phyloP scores from a whole-genome alignment of 92 coral and sea anemone genomes.

The Porites rus region DNA sequence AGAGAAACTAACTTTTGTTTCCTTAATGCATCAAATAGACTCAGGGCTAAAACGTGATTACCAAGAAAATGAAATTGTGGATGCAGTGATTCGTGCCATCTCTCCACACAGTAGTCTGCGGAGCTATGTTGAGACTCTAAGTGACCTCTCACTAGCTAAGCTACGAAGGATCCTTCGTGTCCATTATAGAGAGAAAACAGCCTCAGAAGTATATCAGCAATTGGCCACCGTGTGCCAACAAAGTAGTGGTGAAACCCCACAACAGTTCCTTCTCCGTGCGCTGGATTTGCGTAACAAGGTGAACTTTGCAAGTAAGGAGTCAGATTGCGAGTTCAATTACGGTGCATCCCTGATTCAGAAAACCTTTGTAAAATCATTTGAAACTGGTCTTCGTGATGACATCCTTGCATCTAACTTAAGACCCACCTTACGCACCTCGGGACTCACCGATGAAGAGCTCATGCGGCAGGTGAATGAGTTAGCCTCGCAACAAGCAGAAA shows the following conservation, averaged over 20 bases:
- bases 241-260: background rate
- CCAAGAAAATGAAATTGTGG: conserved; percentile 38
- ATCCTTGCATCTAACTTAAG: background rate
- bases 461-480: conserved; percentile 70
- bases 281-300: background rate
- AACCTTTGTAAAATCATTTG: background rate
- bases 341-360: background rate
- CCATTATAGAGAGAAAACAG: background rate
- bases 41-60: conserved; percentile 33
- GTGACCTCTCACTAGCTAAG: background rate
- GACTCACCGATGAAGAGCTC: conserved; percentile 58
- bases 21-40: conserved; percentile 33
- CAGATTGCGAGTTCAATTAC: background rate
- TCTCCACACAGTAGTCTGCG: conserved; percentile 9
- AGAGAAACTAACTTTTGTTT: conserved; percentile 40
- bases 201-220: background rate
- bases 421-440: background rate
- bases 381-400: background rate
- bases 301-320: too few species aligned
- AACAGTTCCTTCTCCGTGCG: background rate
- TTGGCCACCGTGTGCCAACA: background rate
- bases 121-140: background rate
- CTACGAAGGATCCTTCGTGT: background rate
- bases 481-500: conserved; percentile 62
- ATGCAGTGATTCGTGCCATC: conserved; percentile 43